A percentile compares a stretch with the other conserved stretches of the same genome.
phyloP scores from a whole-genome alignment of 2,797 vertebrate species.

The Parauchenoglanis punctatus region DNA sequence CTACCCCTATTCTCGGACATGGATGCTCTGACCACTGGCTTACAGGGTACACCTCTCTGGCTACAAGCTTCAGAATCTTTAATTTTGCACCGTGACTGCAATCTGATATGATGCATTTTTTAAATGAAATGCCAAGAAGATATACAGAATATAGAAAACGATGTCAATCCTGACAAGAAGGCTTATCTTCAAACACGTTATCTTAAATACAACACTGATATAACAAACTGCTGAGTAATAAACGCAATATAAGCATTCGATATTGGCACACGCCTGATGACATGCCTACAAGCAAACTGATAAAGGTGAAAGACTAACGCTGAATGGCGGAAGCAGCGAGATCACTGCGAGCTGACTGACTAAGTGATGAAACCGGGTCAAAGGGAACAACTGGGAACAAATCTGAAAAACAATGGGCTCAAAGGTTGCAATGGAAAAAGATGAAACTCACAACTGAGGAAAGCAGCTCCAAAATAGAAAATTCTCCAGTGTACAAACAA shows the following conservation, averaged over 20 bases:
- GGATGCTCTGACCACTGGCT: neutral
- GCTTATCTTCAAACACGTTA: neutral
- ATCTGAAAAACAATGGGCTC: neutral
- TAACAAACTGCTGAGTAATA: neutral
- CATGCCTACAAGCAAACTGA: neutral
- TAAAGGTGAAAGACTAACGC: neutral
- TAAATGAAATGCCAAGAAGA: neutral
- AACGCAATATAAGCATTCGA: neutral
- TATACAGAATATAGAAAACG: neutral
- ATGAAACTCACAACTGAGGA: neutral
- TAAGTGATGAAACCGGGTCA: slow-evolving; percentile 9
- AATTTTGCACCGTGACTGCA: neutral
- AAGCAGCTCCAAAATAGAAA: neutral
- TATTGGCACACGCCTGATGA: no score
- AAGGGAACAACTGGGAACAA: neutral
- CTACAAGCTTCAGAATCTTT: neutral
- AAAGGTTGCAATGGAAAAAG: neutral
- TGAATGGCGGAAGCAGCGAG: neutral
- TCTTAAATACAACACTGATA: neutral
- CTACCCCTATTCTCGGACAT: neutral
- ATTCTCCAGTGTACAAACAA: neutral
- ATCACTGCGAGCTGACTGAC: neutral
- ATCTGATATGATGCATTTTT: neutral
- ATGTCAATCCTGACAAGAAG: neutral
- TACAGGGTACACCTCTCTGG: neutral